Conservation (phyloP, 2,113 vertebrate species). For the Motacilla tschutschensis region DNA sequence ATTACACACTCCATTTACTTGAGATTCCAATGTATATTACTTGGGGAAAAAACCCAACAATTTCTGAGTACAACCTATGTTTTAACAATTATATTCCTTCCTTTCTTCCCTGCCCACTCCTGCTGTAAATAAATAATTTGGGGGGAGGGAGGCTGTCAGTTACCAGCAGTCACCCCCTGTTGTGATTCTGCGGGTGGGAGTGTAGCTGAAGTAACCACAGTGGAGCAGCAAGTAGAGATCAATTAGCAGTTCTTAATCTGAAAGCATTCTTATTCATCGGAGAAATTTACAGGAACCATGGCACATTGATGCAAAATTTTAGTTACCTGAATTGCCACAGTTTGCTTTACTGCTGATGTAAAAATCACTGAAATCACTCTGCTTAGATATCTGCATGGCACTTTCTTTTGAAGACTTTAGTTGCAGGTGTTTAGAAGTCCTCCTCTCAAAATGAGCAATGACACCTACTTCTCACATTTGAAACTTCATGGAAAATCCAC, state of each 20-base stretch:
- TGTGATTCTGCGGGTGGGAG: neutral
- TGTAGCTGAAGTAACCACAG: neutral
- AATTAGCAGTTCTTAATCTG: neutral
- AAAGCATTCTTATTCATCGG: neutral
- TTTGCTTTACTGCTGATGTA: neutral
- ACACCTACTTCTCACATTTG: neutral
- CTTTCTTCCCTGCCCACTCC: neutral
- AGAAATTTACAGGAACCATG: neutral
- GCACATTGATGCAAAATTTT: neutral
- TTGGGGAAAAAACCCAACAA: neutral
- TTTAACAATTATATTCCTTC: constrained; percentile 52
- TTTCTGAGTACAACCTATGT: neutral
- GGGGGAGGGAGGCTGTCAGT: neutral
- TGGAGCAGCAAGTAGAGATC: neutral
- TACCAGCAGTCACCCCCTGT: neutral
- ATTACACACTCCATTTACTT: constrained; percentile 49
- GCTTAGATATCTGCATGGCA: neutral
- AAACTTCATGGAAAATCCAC: neutral
- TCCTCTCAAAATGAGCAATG: neutral
- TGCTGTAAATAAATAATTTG: neutral
- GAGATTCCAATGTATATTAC: constrained; percentile 58
- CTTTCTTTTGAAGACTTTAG: neutral
- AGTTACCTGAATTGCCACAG: neutral
- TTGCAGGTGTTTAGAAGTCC: neutral
- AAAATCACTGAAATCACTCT: neutral